A percentile compares a stretch with the other conserved stretches of the same genome.
Evolutionary conservation across 2,797 vertebrate genomes (phyloP).

Genomic region (Bovichtus variegatus): DNA sequence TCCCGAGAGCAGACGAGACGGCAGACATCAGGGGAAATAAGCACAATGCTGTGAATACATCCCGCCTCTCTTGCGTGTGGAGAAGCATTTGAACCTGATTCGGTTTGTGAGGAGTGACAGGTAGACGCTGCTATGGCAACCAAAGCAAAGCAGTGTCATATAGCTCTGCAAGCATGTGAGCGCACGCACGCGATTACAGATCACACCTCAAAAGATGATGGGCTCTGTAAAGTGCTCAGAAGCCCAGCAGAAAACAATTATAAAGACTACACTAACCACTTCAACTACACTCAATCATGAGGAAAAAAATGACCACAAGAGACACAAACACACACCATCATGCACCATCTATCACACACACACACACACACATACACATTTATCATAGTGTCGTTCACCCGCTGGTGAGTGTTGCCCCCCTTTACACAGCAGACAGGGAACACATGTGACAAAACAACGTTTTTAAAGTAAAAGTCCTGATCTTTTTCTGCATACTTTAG

Average conservation of each 20-base stretch:
- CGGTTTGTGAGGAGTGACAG: slow-evolving; percentile 77
- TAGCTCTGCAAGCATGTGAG: slow-evolving; percentile 49
- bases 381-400: slow-evolving; percentile 49
- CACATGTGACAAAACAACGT: neutral
- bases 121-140: slow-evolving; percentile 86
- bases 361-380: slow-evolving; percentile 36
- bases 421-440: slow-evolving; percentile 47
- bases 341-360: slow-evolving; percentile 32
- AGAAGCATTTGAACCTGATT: slow-evolving; percentile 75
- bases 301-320: slow-evolving; percentile 29
- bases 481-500: neutral
- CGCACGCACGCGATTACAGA: slow-evolving; percentile 32
- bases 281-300: slow-evolving; percentile 21
- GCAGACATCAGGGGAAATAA: slow-evolving; percentile 80
- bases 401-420: slow-evolving; percentile 62
- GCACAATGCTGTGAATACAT: slow-evolving; percentile 68
- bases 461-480: neutral
- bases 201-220: slow-evolving; percentile 28
- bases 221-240: slow-evolving; percentile 2
- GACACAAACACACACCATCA: slow-evolving; percentile 49
- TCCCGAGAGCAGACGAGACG: slow-evolving; percentile 55
- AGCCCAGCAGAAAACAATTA: slow-evolving; percentile 21
- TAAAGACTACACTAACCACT: slow-evolving; percentile 22
- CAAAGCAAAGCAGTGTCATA: slow-evolving; percentile 71
- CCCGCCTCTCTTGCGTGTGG: slow-evolving; percentile 65